A percentile compares a stretch with the other conserved stretches of the same genome.
Evolutionary conservation across 1,140 invertebrate genomes (phyloP).

Genomic region (Drosophila santomea): DNA sequence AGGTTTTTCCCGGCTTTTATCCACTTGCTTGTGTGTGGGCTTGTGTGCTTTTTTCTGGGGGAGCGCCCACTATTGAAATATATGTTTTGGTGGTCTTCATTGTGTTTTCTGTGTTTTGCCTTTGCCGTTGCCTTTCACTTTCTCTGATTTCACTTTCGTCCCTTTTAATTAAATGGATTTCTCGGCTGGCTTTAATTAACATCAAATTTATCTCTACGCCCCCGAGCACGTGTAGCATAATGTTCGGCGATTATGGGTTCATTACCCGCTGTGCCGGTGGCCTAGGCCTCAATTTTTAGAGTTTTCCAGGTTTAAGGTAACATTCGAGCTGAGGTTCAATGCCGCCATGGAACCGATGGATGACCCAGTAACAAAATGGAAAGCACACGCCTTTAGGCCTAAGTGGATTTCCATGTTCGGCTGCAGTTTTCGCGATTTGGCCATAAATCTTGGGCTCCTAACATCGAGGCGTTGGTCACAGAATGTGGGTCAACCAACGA

Average conservation of each 20-base stretch:
- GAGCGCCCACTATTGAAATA: slow-evolving; percentile 79
- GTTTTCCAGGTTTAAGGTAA: slow-evolving; percentile 31
- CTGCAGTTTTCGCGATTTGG: slow-evolving; percentile 59
- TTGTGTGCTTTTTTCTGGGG: slow-evolving; percentile 8
- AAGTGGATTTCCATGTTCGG: slow-evolving; percentile 79
- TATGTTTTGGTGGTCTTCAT: slow-evolving; percentile 67
- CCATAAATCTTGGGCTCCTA: slow-evolving; percentile 63
- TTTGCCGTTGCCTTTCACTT: slow-evolving; percentile 36
- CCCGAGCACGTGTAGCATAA: slow-evolving; percentile 73
- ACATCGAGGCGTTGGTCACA: slow-evolving; percentile 35
- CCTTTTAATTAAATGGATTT: slow-evolving; percentile 78
- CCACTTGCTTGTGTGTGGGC: slow-evolving; percentile 1
- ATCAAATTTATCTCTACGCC: slow-evolving; percentile 74
- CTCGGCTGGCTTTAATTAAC: slow-evolving; percentile 70
- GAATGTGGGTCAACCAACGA: slow-evolving; percentile 45
- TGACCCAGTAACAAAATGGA: slow-evolving; percentile 46
- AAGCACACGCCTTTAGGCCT: slow-evolving; percentile 25
- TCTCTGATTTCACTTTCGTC: slow-evolving; percentile 66
- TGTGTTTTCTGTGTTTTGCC: slow-evolving; percentile 27
- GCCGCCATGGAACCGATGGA: slow-evolving; percentile 30
- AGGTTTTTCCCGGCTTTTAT: slow-evolving; percentile 29
- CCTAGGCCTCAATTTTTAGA: slow-evolving; percentile 16
- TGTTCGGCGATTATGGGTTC: slow-evolving; percentile 70
- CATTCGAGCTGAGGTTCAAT: slow-evolving; percentile 39
- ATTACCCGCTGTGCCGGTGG: slow-evolving; percentile 68